A percentile compares a stretch with the other conserved stretches of the same genome.
Evolutionary conservation across 2,888 invertebrate genomes (phyloP).

Genomic region (Epiblema foenella): DNA sequence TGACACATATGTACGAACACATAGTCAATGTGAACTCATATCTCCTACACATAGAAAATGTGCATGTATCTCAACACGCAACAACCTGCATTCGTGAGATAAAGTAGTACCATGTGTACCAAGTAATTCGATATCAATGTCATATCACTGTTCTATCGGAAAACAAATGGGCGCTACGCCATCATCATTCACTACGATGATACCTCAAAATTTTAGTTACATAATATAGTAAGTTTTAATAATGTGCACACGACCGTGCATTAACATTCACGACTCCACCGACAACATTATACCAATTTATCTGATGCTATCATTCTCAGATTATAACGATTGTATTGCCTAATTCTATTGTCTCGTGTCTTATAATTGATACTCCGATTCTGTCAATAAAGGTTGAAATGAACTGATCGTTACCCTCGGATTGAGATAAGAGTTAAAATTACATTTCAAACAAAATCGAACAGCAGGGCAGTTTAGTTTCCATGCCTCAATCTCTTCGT

Average conservation of each 20-base stretch:
- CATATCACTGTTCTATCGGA: background rate
- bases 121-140: constrained; percentile 1
- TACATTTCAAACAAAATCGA: constrained; percentile 4
- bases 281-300: constrained; percentile 64
- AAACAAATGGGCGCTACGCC: background rate
- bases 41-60: too few species aligned
- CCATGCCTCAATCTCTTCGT: background rate
- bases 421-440: constrained; percentile 10
- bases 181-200: background rate
- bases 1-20: too few species aligned
- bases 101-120: too few species aligned
- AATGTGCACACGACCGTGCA: constrained; percentile 74
- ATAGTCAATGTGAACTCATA: too few species aligned
- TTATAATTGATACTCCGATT: constrained; percentile 58
- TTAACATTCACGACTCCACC: constrained; percentile 71
- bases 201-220: constrained; percentile 19
- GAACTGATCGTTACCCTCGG: constrained; percentile 19
- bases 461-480: background rate
- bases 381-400: constrained; percentile 48
- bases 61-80: too few species aligned
- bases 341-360: constrained; percentile 64
- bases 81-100: too few species aligned
- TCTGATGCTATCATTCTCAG: constrained; percentile 64
- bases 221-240: constrained; percentile 55
- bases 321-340: constrained; percentile 58